phyloP scores from a whole-genome alignment of 2,888 invertebrate genomes.

The Trichopria drosophilae region DNA sequence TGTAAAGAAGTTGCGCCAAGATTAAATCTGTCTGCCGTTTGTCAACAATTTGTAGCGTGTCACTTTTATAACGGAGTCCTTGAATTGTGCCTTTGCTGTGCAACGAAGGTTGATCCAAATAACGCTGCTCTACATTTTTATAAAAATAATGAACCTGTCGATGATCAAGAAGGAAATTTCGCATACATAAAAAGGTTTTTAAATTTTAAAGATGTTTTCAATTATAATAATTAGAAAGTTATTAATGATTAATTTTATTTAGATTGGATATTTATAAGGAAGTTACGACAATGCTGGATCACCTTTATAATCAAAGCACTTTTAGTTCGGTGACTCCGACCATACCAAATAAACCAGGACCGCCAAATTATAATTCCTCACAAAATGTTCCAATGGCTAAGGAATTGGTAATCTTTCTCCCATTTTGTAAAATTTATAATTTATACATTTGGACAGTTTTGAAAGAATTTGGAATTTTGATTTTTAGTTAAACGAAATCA shows the following conservation, averaged over 20 bases:
- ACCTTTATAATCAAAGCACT: conserved; percentile 66
- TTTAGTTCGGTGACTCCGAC: conserved; percentile 57
- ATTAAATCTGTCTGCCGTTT: conserved; percentile 81
- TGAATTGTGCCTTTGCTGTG: conserved; percentile 83
- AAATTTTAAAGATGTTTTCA: neutral
- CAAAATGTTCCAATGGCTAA: conserved; percentile 48
- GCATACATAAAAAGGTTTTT: conserved; percentile 69
- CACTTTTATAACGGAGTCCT: conserved; percentile 88
- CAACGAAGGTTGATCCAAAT: conserved; percentile 85
- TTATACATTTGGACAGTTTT: neutral
- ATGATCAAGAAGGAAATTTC: conserved; percentile 81
- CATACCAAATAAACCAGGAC: conserved; percentile 57
- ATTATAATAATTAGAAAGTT: conserved; percentile 14
- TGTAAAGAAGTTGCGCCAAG: conserved; percentile 89
- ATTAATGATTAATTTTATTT: conserved; percentile 33
- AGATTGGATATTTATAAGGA: conserved; percentile 90
- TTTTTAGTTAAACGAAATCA: conserved; percentile 65
- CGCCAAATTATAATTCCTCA: conserved; percentile 47
- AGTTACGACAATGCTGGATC: conserved; percentile 77
- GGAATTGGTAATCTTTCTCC: conserved; percentile 43
- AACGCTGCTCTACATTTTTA: conserved; percentile 87
- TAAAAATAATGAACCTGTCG: conserved; percentile 77
- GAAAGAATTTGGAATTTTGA: conserved; percentile 9
- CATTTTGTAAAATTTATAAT: conserved; percentile 9
- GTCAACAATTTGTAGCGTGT: conserved; percentile 78